Evolutionary conservation across 2,797 vertebrate genomes (phyloP).

Genomic region (Notolabrus celidotus): DNA sequence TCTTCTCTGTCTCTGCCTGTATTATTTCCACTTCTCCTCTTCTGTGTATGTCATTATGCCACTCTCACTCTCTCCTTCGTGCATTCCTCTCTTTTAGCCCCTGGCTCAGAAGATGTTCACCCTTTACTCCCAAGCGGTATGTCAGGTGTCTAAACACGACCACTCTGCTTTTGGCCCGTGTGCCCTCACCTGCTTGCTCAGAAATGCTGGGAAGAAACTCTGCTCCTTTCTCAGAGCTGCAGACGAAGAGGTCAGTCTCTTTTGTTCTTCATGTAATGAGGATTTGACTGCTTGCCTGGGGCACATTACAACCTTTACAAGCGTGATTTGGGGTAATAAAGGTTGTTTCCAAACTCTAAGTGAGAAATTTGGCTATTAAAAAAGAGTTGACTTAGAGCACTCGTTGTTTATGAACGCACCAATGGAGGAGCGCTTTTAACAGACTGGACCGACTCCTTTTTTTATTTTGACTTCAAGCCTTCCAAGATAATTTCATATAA

Average conservation of each 20-base stretch:
- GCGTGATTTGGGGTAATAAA: slow-evolving; percentile 3
- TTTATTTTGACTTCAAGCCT: no score
- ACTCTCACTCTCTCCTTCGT: slow-evolving; percentile 8
- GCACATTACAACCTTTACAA: slow-evolving; percentile 13
- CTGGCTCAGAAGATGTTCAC: slow-evolving; percentile 89
- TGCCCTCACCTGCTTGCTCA: slow-evolving; percentile 86
- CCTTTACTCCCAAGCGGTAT: slow-evolving; percentile 84
- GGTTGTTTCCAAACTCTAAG: background rate
- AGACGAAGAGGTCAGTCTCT: slow-evolving; percentile 26
- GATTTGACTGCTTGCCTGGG: slow-evolving; percentile 10
- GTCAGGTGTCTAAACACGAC: slow-evolving; percentile 89
- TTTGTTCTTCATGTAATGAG: slow-evolving; percentile 13
- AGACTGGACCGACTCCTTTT: no score
- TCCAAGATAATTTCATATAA: no score
- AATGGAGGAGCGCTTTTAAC: no score
- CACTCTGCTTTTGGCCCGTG: slow-evolving; percentile 88
- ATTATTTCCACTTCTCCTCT: slow-evolving; percentile 5
- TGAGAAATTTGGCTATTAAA: background rate
- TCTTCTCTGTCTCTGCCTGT: slow-evolving; percentile 22
- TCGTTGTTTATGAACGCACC: no score
- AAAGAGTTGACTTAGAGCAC: background rate
- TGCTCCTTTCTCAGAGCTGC: slow-evolving; percentile 14
- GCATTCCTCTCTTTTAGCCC: slow-evolving; percentile 62
- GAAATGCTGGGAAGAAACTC: slow-evolving; percentile 83
- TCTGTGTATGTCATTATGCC: background rate